phyloP scores from a whole-genome alignment of 2,113 vertebrate genomes.

The Mobula hypostoma region DNA sequence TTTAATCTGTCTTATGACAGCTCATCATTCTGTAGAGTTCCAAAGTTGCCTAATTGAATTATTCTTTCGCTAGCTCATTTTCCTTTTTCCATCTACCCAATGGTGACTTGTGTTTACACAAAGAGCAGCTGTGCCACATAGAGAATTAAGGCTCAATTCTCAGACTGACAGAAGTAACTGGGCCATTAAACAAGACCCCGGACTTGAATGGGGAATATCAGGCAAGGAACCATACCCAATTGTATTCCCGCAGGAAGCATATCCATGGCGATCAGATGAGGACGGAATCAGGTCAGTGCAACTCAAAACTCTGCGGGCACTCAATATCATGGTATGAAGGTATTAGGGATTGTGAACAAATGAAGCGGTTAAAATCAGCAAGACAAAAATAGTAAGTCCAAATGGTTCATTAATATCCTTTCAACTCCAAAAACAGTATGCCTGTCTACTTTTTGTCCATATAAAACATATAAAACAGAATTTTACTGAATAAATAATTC shows the following conservation, averaged over 20 bases:
- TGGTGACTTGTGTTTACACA: neutral
- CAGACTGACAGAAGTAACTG: neutral
- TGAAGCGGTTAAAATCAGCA: neutral
- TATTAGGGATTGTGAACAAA: neutral
- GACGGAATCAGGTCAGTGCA: neutral
- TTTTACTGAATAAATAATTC: neutral
- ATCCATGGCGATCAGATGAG: neutral
- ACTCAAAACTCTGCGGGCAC: neutral
- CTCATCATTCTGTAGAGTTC: neutral
- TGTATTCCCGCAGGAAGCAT: neutral
- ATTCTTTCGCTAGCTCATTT: neutral
- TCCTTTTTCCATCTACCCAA: neutral
- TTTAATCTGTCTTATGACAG: conserved; percentile 9
- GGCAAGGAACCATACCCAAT: neutral
- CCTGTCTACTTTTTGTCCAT: neutral
- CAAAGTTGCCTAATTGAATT: neutral
- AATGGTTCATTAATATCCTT: neutral
- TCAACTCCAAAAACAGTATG: neutral
- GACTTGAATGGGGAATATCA: neutral
- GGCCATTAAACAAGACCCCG: neutral
- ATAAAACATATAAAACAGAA: neutral
- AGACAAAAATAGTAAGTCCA: neutral
- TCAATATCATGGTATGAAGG: neutral
- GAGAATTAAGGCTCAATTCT: neutral
- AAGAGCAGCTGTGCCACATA: neutral